Percentiles rank a stretch among this genome's conserved stretches.
These are phyloP conservation scores for Dione vanillae DNA, from an alignment of 2,888 invertebrate species.

Conservation along the genomic window DNA sequence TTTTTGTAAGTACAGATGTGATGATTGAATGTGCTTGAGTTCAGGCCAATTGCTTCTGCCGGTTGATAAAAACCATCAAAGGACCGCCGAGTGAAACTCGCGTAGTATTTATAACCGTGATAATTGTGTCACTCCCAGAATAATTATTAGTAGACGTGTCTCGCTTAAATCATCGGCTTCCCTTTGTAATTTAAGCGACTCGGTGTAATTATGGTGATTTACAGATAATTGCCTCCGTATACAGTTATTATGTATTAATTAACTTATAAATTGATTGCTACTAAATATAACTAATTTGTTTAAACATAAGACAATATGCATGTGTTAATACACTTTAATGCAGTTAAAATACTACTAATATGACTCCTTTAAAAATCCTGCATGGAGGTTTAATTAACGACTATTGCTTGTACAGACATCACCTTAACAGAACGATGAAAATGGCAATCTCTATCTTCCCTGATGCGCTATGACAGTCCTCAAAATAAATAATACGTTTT, in stretches of 20 bases:
- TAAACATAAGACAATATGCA: background rate
- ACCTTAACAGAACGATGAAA: too few relatives aligned
- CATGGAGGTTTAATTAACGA: too few relatives aligned
- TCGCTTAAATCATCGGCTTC: slow-evolving; percentile 23
- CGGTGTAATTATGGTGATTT: slow-evolving; percentile 6
- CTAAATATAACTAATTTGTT: background rate
- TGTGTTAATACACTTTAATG: too few relatives aligned
- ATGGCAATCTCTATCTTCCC: too few relatives aligned
- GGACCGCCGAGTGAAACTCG: slow-evolving; percentile 45
- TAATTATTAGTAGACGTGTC: slow-evolving; percentile 19
- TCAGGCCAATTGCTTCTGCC: slow-evolving; percentile 48
- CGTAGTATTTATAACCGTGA: slow-evolving; percentile 27
- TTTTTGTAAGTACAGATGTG: slow-evolving; percentile 39
- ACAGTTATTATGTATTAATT: background rate
- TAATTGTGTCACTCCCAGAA: slow-evolving; percentile 33
- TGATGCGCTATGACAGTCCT: too few relatives aligned
- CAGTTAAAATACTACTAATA: too few relatives aligned
- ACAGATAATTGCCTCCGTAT: slow-evolving; percentile 4
- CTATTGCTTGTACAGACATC: too few relatives aligned
- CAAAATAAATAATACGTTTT: too few relatives aligned
- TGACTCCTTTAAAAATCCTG: too few relatives aligned
- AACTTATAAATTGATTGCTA: background rate
- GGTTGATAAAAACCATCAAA: slow-evolving; percentile 51
- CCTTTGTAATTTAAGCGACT: slow-evolving; percentile 1
- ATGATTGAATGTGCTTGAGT: slow-evolving; percentile 41